Conservation (phyloP, 1,140 invertebrate genomes). For the Ditylenchus dipsaci region DNA sequence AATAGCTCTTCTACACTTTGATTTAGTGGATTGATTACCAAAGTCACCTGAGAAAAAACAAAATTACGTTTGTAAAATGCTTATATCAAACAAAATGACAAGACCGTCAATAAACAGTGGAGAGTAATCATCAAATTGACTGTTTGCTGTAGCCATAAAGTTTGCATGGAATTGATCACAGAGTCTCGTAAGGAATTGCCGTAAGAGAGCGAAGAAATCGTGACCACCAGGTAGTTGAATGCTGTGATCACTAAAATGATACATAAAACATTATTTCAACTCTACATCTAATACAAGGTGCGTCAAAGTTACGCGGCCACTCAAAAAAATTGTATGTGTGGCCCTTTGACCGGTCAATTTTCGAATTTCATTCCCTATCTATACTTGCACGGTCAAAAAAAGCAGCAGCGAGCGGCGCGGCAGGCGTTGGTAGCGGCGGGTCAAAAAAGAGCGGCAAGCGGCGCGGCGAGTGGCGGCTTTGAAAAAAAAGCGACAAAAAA, state of each 20-base stretch:
- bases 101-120: slow-evolving; percentile 50
- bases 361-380: too few species aligned
- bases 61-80: neutral
- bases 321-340: slow-evolving; percentile 3
- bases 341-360: too few species aligned
- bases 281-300: neutral
- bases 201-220: slow-evolving; percentile 49
- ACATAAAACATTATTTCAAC: slow-evolving; percentile 11
- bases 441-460: too few species aligned
- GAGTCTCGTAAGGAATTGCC: slow-evolving; percentile 50
- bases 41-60: slow-evolving; percentile 23
- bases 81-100: neutral
- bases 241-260: slow-evolving; percentile 24
- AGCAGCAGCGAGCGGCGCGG: too few species aligned
- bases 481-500: too few species aligned
- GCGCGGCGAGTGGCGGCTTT: too few species aligned
- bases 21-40: slow-evolving; percentile 56
- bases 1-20: slow-evolving; percentile 54
- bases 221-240: slow-evolving; percentile 37
- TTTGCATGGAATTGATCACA: slow-evolving; percentile 53
- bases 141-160: slow-evolving; percentile 48
- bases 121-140: slow-evolving; percentile 45
- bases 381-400: too few species aligned
- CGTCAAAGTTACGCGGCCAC: neutral
- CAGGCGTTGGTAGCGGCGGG: too few species aligned